Percentiles rank a stretch among this genome's conserved stretches.
These are phyloP conservation scores for Neodiprion lecontei DNA, from an alignment of 1,140 invertebrate genomes.

Conservation along the genomic window DNA sequence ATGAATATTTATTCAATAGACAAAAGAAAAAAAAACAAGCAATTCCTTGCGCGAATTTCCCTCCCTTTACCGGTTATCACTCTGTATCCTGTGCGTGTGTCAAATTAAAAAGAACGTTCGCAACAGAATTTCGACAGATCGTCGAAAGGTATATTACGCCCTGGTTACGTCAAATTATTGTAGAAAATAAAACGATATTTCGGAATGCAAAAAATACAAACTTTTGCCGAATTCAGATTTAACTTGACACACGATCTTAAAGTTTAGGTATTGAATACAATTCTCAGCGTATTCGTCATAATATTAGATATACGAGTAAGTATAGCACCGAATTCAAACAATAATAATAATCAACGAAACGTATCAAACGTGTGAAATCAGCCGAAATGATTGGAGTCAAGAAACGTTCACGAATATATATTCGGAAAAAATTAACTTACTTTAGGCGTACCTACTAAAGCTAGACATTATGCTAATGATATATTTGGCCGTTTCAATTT, in stretches of 20 bases:
- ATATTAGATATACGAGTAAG: background rate
- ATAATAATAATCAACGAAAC: too few species aligned
- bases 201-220: slow-evolving; percentile 39
- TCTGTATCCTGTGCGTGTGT: background rate
- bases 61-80: background rate
- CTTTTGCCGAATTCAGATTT: slow-evolving; percentile 40
- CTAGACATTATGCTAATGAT: slow-evolving; percentile 35
- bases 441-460: background rate
- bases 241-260: slow-evolving; percentile 32
- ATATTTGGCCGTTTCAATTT: slow-evolving; percentile 55
- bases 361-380: background rate
- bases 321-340: background rate
- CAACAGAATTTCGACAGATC: background rate
- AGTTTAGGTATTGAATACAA: slow-evolving; percentile 47
- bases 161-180: slow-evolving; percentile 14
- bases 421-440: background rate
- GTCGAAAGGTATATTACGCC: background rate
- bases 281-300: slow-evolving; percentile 34
- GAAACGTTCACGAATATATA: background rate
- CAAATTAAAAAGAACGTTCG: background rate
- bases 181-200: too few species aligned
- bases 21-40: slow-evolving; percentile 8
- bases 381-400: background rate
- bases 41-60: background rate
- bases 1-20: slow-evolving; percentile 44